These are phyloP conservation scores for Eciton burchellii DNA, from an alignment of 1,140 invertebrate species.

Conservation along the genomic window DNA sequence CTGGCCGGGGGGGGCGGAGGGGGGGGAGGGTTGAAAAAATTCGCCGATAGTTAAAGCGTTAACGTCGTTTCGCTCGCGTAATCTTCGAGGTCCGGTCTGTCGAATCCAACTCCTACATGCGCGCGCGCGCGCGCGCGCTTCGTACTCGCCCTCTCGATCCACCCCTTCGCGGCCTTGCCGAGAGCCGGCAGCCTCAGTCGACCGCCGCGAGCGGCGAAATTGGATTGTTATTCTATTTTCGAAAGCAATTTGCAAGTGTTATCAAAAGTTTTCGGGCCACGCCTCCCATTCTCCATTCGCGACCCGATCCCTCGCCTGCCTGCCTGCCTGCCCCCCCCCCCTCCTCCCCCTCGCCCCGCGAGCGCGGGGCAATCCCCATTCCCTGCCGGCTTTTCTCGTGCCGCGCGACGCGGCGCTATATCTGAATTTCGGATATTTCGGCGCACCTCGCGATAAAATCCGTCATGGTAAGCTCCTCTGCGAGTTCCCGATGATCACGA, in stretches of 20 bases:
- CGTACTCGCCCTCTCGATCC: slow-evolving; percentile 9
- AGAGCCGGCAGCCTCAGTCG: slow-evolving; percentile 63
- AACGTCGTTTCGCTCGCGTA: slow-evolving; percentile 47
- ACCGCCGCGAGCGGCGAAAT: slow-evolving; percentile 77
- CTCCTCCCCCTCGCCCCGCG: too few relatives aligned
- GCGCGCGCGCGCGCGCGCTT: not conserved
- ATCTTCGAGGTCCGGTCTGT: slow-evolving; percentile 38
- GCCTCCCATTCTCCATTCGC: slow-evolving; percentile 52
- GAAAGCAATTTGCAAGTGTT: slow-evolving; percentile 85
- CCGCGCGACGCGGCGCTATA: slow-evolving; percentile 8
- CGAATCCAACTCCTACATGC: not conserved
- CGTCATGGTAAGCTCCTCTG: slow-evolving; percentile 55
- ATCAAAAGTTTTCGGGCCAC: slow-evolving; percentile 82
- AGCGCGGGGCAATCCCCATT: slow-evolving; percentile 5
- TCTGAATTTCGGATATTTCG: slow-evolving; percentile 61
- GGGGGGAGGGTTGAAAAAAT: too few relatives aligned
- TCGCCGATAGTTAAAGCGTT: slow-evolving; percentile 31
- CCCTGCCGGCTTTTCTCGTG: slow-evolving; percentile 15
- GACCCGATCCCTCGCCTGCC: too few relatives aligned
- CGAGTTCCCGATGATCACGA: slow-evolving; percentile 33
- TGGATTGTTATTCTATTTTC: slow-evolving; percentile 85
- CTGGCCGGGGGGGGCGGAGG: not conserved
- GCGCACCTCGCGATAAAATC: slow-evolving; percentile 55
- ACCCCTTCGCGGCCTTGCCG: slow-evolving; percentile 23
- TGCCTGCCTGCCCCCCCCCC: too few relatives aligned